Base-by-base conservation (phyloP, 1,140 invertebrate species). In the Cepaea nemoralis region DNA sequence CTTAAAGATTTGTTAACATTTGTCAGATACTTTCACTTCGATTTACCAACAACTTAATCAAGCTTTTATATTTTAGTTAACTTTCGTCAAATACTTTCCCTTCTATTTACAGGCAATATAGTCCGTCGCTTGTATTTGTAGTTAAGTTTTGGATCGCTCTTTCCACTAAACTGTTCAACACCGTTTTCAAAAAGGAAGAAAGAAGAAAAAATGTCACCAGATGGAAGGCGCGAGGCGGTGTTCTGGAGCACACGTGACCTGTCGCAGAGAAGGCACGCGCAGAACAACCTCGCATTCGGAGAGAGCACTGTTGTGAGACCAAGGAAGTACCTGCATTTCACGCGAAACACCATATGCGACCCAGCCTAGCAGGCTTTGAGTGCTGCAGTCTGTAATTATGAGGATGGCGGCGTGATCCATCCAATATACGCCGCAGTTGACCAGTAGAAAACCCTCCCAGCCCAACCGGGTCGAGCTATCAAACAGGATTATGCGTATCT, bases 281-380 rank as follows among this genome's bases (percentile, higher is more conserved):
- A 24, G 39, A 50, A 27, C 35, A 6, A 37, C 2, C 73, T 50
- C 40, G 73, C 45, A 35, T 35, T 50, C 73, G 39, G n/a, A 33
- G 39, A 50, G 73, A 75, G 73, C 45, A 75, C 40, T 55, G 42
- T 55, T 75, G 33, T 75, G 73, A 55, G 42, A 55, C 40, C 42
- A 19, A 12, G 31, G 39, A 75, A 50, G 73, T 75, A 75, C 73
- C 73, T 75, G 73, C 45, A 35, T 33, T 75, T 75, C 73, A 50
- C 73, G 48, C 73, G 48, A 27, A 8, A 40, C 48, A 45, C 73
- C 73, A 75, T 75, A 75, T 75, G 73, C 40, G 42, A 16, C 73
- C 31, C 73, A 63, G 16, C 59, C 6, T 27, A 63, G n/a, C 59
- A 31, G 59, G 33, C 27, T 31, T 19, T 63, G n/a, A 63, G 27